Conservation (phyloP, 2,888 invertebrate species). For the Phortica okadai region DNA sequence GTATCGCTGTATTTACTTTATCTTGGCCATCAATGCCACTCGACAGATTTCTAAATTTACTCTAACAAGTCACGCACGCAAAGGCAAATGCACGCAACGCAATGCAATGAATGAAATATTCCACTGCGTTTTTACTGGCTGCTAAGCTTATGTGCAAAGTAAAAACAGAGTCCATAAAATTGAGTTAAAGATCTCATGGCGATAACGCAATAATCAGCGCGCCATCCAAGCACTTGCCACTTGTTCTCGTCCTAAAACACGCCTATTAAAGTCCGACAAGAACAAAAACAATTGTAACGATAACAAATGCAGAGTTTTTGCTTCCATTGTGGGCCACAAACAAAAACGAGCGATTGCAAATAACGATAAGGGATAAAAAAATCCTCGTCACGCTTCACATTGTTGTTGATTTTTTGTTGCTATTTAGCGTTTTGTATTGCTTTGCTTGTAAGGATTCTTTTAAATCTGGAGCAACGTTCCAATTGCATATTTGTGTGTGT, state of each 20-base stretch:
- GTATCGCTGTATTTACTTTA: neutral
- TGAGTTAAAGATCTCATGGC: slow-evolving; percentile 27
- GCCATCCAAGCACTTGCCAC: slow-evolving; percentile 68
- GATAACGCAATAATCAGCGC: slow-evolving; percentile 66
- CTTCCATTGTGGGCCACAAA: neutral
- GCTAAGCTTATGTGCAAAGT: neutral
- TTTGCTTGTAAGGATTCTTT: neutral
- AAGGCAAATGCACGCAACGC: neutral
- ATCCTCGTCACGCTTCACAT: neutral
- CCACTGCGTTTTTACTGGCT: neutral
- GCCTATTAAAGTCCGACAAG: neutral
- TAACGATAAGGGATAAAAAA: neutral
- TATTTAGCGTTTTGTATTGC: slow-evolving; percentile 13
- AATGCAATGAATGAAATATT: neutral
- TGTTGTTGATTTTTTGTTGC: neutral
- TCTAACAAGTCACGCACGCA: slow-evolving; percentile 24
- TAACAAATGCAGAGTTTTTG: neutral
- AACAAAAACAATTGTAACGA: neutral
- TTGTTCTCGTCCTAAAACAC: slow-evolving; percentile 38
- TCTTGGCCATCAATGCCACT: neutral
- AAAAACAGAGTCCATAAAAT: neutral
- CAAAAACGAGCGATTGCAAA: neutral
- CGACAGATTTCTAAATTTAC: slow-evolving; percentile 23
- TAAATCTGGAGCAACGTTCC: neutral
- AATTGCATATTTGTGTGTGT: neutral